These are phyloP conservation scores for Apostichopus leukothele DNA, from an alignment of 53 echinoderm and acorn worm species.

Conservation along the genomic window DNA sequence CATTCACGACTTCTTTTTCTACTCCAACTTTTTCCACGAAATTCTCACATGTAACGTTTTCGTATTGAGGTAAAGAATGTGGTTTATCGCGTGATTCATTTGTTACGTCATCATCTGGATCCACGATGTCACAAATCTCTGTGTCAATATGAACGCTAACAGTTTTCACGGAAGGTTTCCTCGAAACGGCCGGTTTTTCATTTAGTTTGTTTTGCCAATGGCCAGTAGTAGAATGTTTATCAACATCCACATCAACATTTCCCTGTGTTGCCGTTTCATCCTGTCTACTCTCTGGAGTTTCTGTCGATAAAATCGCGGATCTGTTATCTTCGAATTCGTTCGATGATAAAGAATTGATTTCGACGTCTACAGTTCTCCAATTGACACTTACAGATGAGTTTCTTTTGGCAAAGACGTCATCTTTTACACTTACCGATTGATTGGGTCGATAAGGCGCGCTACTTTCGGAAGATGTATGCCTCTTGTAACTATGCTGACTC, in stretches of 20 bases:
- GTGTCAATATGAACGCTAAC: neutral
- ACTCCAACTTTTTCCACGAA: neutral
- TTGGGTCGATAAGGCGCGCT: neutral
- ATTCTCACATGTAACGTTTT: neutral
- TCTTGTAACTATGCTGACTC: neutral
- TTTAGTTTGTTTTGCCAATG: too few relatives aligned
- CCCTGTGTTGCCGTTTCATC: neutral
- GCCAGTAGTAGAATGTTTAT: too few relatives aligned
- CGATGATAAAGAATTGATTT: neutral
- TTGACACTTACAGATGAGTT: neutral
- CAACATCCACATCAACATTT: too few relatives aligned
- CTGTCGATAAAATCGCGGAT: too few relatives aligned
- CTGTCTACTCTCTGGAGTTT: neutral
- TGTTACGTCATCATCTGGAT: neutral
- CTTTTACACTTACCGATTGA: neutral
- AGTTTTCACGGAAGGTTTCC: neutral
- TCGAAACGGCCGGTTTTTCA: neutral
- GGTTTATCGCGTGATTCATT: neutral
- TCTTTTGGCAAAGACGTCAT: neutral
- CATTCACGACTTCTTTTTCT: neutral
- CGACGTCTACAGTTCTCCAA: neutral
- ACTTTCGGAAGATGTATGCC: neutral
- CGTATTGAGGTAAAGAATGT: neutral
- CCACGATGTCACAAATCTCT: neutral
- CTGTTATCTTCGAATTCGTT: too few relatives aligned